These are phyloP conservation scores for Gobius niger DNA, from an alignment of 2,113 vertebrate species.

Conservation along the genomic window DNA sequence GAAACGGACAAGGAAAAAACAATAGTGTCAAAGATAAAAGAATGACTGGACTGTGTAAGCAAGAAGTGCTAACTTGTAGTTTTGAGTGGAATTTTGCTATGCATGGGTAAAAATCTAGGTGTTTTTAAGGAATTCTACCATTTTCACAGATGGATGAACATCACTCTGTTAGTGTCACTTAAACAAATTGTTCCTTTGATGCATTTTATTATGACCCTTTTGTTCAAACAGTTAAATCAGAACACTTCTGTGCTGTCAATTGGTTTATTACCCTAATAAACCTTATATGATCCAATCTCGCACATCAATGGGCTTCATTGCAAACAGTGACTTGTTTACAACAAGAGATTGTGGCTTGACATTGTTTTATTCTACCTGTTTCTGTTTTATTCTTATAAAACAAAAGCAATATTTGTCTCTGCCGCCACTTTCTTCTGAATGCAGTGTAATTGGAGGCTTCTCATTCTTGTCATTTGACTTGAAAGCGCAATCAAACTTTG, in stretches of 20 bases:
- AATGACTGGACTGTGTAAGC: background rate
- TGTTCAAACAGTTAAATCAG: no score
- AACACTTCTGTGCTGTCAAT: no score
- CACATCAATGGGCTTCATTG: no score
- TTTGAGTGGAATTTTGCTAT: background rate
- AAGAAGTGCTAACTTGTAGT: background rate
- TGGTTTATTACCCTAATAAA: no score
- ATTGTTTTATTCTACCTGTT: background rate
- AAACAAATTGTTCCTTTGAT: background rate
- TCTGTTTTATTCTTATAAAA: no score
- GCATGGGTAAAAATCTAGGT: background rate
- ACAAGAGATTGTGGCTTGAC: background rate
- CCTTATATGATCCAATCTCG: no score
- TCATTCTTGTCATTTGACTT: background rate
- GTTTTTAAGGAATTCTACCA: background rate
- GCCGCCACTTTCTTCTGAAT: background rate
- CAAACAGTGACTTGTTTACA: background rate
- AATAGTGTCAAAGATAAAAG: slow-evolving; percentile 8
- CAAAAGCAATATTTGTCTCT: background rate
- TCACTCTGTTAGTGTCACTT: background rate
- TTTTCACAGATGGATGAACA: no score
- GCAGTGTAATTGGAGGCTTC: no score
- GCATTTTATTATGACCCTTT: no score
- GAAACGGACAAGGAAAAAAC: background rate
- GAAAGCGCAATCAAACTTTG: background rate